Conservation (phyloP, 2,888 invertebrate genomes). For the Hydrotaea diabolus region DNA sequence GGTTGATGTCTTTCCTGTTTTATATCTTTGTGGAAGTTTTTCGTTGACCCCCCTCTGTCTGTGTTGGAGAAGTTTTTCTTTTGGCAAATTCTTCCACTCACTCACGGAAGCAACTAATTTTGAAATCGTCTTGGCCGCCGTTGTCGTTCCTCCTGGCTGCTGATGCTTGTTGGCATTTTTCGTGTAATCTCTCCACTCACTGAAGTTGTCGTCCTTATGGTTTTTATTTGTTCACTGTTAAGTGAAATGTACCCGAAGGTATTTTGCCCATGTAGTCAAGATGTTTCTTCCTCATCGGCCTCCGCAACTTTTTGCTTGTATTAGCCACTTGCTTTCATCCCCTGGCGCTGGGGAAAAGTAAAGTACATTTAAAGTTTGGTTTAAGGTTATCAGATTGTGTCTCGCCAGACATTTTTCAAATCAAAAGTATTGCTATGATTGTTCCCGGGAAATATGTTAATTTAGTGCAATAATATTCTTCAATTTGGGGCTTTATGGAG, state of each 20-base stretch:
- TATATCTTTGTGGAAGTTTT: constrained; percentile 33
- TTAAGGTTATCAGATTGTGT: constrained; percentile 59
- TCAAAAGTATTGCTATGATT: constrained; percentile 51
- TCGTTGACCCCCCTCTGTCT: constrained; percentile 6
- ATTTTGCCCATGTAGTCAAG: constrained; percentile 39
- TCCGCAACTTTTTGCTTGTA: constrained; percentile 51
- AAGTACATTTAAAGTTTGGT: constrained; percentile 46
- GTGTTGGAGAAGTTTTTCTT: constrained; percentile 34
- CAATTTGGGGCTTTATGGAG: background rate
- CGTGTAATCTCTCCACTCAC: constrained; percentile 43
- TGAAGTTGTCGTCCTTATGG: constrained; percentile 64
- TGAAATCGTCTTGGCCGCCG: constrained; percentile 41
- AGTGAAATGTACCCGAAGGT: constrained; percentile 57
- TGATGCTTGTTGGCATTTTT: constrained; percentile 9
- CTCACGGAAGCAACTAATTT: constrained; percentile 65
- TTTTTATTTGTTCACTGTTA: constrained; percentile 48
- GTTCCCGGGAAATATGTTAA: constrained; percentile 57
- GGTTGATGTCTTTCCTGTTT: constrained; percentile 41
- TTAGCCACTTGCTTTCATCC: constrained; percentile 59
- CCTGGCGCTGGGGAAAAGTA: constrained; percentile 47
- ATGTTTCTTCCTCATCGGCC: constrained; percentile 32
- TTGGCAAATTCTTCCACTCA: constrained; percentile 48
- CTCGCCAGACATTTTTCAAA: constrained; percentile 63
- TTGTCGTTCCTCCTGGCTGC: background rate
- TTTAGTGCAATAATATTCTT: constrained; percentile 19